Base-by-base conservation (phyloP, 2,888 invertebrate species). In the Agriopis leucophaearia region DNA sequence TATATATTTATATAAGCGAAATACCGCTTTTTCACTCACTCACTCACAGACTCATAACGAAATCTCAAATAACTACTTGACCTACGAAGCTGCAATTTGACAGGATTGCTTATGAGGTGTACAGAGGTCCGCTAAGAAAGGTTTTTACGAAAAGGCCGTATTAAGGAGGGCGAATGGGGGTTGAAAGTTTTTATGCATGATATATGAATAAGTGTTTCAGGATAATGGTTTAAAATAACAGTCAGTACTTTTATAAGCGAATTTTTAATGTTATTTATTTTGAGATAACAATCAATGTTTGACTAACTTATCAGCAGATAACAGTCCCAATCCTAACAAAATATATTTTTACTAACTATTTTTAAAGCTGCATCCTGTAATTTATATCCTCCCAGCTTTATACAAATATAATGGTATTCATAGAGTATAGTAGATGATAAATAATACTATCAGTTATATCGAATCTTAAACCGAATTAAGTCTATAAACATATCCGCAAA, bases 361-460 rank as follows among this genome's bases (percentile, higher is more conserved):
- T 59, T 55, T 44, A 50, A 27, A 65, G 44, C 50, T 61, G 51
- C 66, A 66, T 66, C 66, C 66, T 60, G 55, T 61, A 50, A 3
- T 27, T n/a, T 50, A 42, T 40, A 42, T 59, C 50, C 59, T 59
- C 10, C 47, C 55, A n/a, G 27, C 45, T 8, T 4, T 44, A 7
- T 44, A 13, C 13, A 15, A 35, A 16, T 16, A 16, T 16, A 47
- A 47, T 8, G 47, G 6, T 15, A 8, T 12, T 5, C 42, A 5
- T 13, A 48, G 18, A 7, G 9, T 2, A 52, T 3, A 38, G 12
- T 1, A 15, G 9, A 1, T 15, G 12, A 40, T 40, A 38, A 54
- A 42, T 42, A 42, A 13, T 10, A 13, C 35, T 51, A 35, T 16
- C 2, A n/a, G n/a, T 51, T 51, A 7, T 8, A 54, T 54, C 16